A percentile compares a stretch with the other conserved stretches of the same genome.
These are phyloP conservation scores for Clamator glandarius DNA, from an alignment of 2,797 vertebrate genomes.

Conservation along the genomic window DNA sequence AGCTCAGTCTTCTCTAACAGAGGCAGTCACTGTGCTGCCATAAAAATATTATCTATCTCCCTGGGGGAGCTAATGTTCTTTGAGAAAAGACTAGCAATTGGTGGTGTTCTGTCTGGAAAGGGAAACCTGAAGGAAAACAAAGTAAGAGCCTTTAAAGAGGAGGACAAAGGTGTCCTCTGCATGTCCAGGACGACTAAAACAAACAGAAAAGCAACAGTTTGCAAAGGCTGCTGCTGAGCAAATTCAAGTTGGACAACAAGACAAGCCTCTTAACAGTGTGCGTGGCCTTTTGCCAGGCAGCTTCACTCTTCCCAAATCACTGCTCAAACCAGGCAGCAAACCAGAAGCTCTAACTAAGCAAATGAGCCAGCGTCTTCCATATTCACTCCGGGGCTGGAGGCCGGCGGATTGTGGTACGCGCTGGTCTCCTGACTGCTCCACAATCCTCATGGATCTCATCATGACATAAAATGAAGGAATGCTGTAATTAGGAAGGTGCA, in stretches of 20 bases:
- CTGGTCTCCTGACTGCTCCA: background rate
- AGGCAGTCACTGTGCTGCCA: background rate
- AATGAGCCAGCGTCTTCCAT: background rate
- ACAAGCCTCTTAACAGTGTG: background rate
- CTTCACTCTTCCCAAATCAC: background rate
- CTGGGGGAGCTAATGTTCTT: background rate
- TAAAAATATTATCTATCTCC: background rate
- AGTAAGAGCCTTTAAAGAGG: background rate
- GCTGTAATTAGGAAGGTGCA: background rate
- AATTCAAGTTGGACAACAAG: background rate
- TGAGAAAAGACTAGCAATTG: background rate
- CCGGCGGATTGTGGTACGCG: fast-evolving
- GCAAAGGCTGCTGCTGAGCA: background rate
- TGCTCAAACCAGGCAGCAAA: background rate
- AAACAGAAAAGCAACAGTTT: background rate
- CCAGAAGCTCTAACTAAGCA: no score
- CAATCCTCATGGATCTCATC: background rate
- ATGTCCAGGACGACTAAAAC: background rate
- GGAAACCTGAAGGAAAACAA: background rate
- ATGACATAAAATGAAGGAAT: fast-evolving
- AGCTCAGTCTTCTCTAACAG: background rate
- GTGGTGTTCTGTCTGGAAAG: background rate
- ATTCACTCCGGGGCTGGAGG: background rate
- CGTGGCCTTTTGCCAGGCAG: fast-evolving
- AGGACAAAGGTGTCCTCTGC: background rate